phyloP scores from a whole-genome alignment of 2,113 vertebrate species.

The Rhagologus leucostigma region DNA sequence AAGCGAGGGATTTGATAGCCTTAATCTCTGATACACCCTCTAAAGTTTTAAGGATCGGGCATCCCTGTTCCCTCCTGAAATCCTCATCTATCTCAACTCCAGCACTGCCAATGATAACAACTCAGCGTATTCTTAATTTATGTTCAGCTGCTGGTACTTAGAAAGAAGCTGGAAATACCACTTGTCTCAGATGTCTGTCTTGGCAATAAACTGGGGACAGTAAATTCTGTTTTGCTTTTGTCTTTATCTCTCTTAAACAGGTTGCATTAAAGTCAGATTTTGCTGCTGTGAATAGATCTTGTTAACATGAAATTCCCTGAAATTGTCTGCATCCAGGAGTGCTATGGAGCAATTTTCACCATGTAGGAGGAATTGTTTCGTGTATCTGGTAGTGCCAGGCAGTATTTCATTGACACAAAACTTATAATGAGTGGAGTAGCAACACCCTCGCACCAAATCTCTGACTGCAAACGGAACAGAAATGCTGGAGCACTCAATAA shows the following conservation, averaged over 20 bases:
- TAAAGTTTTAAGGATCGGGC: background rate
- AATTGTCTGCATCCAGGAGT: background rate
- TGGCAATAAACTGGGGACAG: background rate
- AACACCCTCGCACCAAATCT: background rate
- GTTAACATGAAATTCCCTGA: constrained; percentile 46
- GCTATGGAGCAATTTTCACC: constrained; percentile 21
- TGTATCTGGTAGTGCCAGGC: background rate
- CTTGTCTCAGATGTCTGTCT: background rate
- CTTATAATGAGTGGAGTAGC: constrained; percentile 1
- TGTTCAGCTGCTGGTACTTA: background rate
- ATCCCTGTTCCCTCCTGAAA: background rate
- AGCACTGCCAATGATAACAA: background rate
- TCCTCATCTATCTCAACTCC: background rate
- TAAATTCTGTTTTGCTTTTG: background rate
- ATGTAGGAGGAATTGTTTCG: background rate
- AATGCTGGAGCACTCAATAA: background rate
- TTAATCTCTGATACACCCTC: background rate
- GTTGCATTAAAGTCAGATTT: background rate
- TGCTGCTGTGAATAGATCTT: background rate
- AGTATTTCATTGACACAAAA: constrained; percentile 8
- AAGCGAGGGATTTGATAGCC: background rate
- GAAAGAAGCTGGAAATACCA: background rate
- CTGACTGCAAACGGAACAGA: background rate
- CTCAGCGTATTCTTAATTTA: background rate
- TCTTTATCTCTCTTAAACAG: background rate